Evolutionary conservation across 2,113 vertebrate species (phyloP).

Genomic region (Hydropotes inermis): DNA sequence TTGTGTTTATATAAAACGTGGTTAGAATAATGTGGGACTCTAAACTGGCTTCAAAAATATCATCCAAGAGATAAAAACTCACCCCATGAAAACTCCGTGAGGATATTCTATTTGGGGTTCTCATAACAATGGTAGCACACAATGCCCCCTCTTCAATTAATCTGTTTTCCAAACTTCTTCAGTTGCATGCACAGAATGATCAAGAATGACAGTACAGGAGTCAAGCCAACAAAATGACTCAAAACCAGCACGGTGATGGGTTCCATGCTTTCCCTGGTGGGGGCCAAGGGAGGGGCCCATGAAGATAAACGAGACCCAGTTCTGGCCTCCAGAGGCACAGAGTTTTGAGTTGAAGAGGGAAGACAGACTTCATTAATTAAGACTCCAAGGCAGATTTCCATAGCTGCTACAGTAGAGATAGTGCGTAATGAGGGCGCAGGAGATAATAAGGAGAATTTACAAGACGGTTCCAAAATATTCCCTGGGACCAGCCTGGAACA

Average conservation of each 20-base stretch:
- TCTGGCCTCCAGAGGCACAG: not conserved
- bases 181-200: not conserved
- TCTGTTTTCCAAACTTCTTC: not conserved
- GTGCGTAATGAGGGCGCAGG: not conserved
- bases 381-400: not conserved
- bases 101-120: not conserved
- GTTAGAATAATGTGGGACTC: not conserved
- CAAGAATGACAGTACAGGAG: not conserved
- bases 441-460: slow-evolving; percentile 23
- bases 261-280: not conserved
- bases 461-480: slow-evolving; percentile 39
- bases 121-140: not conserved
- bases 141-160: not conserved
- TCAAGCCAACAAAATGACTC: not conserved
- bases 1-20: slow-evolving; percentile 12
- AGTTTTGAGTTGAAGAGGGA: not conserved
- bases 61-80: not conserved
- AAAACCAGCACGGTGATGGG: not conserved
- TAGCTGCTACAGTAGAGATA: not conserved
- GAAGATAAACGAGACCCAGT: not conserved
- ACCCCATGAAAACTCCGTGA: not conserved
- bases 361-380: not conserved
- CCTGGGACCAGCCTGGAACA: slow-evolving; percentile 23
- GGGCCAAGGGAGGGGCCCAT: not conserved
- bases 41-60: not conserved